Evolutionary conservation across 2,888 invertebrate genomes (phyloP).

Genomic region (Slavum lentiscoides): DNA sequence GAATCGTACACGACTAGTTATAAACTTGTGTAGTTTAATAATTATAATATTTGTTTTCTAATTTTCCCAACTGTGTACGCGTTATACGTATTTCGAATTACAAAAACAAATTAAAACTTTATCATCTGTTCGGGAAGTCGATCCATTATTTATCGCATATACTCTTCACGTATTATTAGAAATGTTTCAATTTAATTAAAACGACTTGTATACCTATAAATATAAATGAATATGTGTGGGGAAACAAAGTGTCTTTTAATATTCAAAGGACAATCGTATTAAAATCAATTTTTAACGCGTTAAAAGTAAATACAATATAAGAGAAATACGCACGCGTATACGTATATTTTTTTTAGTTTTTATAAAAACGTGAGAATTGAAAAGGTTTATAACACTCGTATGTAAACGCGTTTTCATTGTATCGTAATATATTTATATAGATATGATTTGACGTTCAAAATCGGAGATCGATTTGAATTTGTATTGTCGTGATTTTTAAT

Average conservation of each 20-base stretch:
- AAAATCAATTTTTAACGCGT: not conserved
- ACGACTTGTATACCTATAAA: not conserved
- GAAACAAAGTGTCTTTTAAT: not conserved
- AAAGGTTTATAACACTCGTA: too few species aligned
- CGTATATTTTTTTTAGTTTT: too few species aligned
- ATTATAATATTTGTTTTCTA: not conserved
- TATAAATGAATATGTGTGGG: not conserved
- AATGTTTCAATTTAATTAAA: not conserved
- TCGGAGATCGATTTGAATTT: too few species aligned
- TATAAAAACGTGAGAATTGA: too few species aligned
- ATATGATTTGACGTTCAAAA: too few species aligned
- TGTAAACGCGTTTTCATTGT: too few species aligned
- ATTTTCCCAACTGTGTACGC: not conserved
- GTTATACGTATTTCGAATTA: not conserved
- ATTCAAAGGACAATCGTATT: not conserved
- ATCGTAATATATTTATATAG: too few species aligned
- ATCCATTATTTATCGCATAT: not conserved
- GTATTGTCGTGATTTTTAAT: too few species aligned
- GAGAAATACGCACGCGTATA: too few species aligned
- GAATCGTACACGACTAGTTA: not conserved
- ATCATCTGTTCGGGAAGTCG: not conserved
- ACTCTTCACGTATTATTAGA: not conserved
- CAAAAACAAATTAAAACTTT: constrained; percentile 15
- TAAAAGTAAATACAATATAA: not conserved
- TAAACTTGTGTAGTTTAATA: constrained; percentile 1